Evolutionary conservation across 2,113 vertebrate genomes (phyloP).

Genomic region (Podiceps cristatus): DNA sequence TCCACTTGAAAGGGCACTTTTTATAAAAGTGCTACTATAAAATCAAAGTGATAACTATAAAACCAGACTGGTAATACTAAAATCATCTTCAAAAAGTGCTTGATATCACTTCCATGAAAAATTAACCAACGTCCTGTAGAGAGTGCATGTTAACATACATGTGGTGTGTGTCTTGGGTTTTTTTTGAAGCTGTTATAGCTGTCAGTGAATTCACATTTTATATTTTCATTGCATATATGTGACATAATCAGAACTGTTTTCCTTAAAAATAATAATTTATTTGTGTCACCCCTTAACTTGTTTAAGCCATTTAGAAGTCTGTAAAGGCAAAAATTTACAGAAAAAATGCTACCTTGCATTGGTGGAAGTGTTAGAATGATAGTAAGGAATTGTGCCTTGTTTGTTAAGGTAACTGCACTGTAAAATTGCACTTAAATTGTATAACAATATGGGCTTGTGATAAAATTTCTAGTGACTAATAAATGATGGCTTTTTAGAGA

Average conservation of each 20-base stretch:
- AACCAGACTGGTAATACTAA: neutral
- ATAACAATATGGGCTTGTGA: neutral
- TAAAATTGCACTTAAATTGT: neutral
- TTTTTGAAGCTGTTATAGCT: neutral
- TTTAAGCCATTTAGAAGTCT: neutral
- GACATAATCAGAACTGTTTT: neutral
- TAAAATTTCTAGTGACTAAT: neutral
- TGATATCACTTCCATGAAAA: neutral
- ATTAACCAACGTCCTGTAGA: neutral
- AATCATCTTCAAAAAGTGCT: neutral
- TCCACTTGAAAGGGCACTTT: neutral
- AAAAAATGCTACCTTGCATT: neutral
- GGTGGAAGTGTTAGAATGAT: neutral
- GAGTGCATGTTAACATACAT: neutral
- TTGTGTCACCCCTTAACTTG: neutral
- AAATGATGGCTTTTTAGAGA: neutral
- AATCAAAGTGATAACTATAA: neutral
- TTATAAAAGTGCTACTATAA: neutral
- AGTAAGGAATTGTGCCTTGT: neutral
- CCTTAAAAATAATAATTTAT: neutral
- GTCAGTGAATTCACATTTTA: neutral
- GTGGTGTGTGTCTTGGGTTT: neutral
- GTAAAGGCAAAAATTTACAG: neutral
- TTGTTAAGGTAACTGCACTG: neutral
- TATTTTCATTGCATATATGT: neutral